Percentiles rank a stretch among this genome's conserved stretches.
Conservation (phyloP, 2,113 vertebrate species). For the Oceanites oceanicus region DNA sequence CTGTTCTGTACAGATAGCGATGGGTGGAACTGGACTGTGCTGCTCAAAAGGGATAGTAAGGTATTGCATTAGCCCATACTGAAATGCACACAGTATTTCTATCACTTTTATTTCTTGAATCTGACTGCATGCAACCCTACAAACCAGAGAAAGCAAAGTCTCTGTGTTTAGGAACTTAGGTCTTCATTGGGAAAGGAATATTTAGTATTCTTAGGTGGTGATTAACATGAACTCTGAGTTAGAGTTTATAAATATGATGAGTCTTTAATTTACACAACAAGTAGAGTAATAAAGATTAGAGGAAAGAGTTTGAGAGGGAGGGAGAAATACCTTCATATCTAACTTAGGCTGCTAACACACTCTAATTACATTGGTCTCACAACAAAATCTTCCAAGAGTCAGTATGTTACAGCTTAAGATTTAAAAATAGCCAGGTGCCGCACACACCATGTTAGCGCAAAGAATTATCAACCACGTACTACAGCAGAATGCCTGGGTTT, state of each 20-base stretch:
- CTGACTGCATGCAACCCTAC: background rate
- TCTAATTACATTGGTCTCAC: background rate
- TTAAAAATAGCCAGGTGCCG: background rate
- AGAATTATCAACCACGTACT: background rate
- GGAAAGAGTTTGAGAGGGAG: background rate
- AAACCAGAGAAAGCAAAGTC: background rate
- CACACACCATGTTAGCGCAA: background rate
- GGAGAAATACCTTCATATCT: background rate
- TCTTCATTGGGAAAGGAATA: background rate
- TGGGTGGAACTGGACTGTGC: background rate
- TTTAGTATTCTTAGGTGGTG: background rate
- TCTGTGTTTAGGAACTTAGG: background rate
- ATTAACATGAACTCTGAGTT: background rate
- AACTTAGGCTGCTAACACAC: background rate
- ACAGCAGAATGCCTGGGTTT: background rate
- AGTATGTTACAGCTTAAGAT: background rate
- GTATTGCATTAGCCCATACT: background rate
- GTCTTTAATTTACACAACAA: conserved; percentile 37
- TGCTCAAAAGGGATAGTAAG: background rate
- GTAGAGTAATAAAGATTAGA: conserved; percentile 5
- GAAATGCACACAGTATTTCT: background rate
- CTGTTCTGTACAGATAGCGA: background rate
- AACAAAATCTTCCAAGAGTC: background rate
- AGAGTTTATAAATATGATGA: background rate
- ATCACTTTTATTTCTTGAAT: background rate